Base-by-base conservation (phyloP, 2,888 invertebrate genomes). In the Andricus quercusramuli region DNA sequence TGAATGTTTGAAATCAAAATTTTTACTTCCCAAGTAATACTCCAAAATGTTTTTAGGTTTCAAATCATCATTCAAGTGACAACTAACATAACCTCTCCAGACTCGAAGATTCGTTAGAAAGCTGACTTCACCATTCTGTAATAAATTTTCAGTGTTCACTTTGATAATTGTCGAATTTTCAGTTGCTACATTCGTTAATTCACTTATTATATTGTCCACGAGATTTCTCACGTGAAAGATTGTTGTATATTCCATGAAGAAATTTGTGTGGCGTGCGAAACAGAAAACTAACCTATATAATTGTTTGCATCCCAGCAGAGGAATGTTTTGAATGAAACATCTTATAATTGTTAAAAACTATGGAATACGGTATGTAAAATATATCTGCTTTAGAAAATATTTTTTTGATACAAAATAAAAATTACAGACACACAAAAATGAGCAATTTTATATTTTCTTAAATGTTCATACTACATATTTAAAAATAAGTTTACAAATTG, bases 51-150 rank as follows among this genome's bases (percentile, higher is more conserved):
- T 89, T 78, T 80, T 51, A 51, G 84, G 87, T n/a, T 82, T 78
- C 62, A 77, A 81, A 47, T 78, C 64, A 15, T 83, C 82, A 5
- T 77, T 25, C 37, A 83, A 67, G 32, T 85, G 41, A 32, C 65
- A 44, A 44, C 79, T 11, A 70, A 93, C 87, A 83, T 93, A 91
- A 83, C 92, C 93, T 79, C 93, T 92, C 96, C 96, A 96, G 78
- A 94, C 94, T 86, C 94, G 93, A 32, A 94, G 87, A 74, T 93
- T 93, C 80, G 93, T 91, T 15, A 95, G 94, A 91, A 96, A 95
- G 93, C 95, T 95, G 6, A 96, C 92, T 83, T 96, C 96, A 13
- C 96, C 96, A 66, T 93, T 91, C 59, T 90, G 89, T 79, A 93
- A 89, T 9, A 96, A 91, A 85, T 95, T 94, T 84, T 94, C 94